Evolutionary conservation across 2,888 invertebrate genomes (phyloP).

Genomic region (Cataglyphis livida): DNA sequence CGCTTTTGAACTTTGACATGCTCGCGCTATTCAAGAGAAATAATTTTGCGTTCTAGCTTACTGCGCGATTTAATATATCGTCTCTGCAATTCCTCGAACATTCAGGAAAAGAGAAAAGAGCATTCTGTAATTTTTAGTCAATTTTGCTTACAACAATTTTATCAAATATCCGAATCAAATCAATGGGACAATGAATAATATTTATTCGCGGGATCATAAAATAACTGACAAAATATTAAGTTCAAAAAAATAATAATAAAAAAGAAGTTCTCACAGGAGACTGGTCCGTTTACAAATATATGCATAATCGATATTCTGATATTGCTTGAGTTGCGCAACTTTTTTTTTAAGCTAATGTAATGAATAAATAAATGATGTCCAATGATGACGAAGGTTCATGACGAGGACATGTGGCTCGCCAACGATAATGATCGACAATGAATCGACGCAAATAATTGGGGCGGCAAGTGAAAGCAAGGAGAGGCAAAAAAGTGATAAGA

Average conservation of each 20-base stretch:
- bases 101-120: background rate
- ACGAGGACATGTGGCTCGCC: background rate
- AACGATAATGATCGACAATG: background rate
- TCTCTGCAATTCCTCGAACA: background rate
- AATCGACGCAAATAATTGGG: background rate
- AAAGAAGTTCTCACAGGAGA: background rate
- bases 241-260: background rate
- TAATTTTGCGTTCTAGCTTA: background rate
- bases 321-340: background rate
- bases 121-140: background rate
- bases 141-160: background rate
- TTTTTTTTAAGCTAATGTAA: conserved; percentile 25
- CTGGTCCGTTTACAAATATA: background rate
- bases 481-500: conserved; percentile 17
- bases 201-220: background rate
- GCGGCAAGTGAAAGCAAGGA: conserved; percentile 28
- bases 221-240: background rate
- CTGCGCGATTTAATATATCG: conserved; percentile 1
- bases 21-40: conserved; percentile 16
- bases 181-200: background rate
- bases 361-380: background rate
- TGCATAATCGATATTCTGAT: background rate
- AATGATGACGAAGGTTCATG: conserved; percentile 7
- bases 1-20: conserved; percentile 1
- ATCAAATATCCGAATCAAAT: background rate